Base-by-base conservation (phyloP, 2,888 invertebrate species). In the Euphydryas editha region DNA sequence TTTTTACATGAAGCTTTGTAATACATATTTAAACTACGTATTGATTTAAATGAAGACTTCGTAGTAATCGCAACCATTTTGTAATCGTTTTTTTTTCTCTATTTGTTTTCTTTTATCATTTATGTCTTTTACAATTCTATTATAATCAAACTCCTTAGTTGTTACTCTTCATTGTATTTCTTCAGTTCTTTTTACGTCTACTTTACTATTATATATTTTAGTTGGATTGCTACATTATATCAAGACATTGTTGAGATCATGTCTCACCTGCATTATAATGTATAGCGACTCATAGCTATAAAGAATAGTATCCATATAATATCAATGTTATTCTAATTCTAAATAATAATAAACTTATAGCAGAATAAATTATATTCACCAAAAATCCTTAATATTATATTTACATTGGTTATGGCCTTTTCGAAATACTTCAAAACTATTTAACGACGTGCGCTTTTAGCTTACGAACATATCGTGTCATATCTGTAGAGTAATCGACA, bases 1-100 rank as follows among this genome's bases (percentile, higher is more conserved):
- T 95, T 92, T 97, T 95, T 85, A 93, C 94, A 69, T 94, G 92
- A 88, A 75, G 51, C 30, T 30, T 30, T 30, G 30, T 30, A 0
- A 30, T 15, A 10, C n/a, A 54, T 17, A 24, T 18, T 54, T 30
- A 30, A 24, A 51, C n/a, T 15, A 11, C 11, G 11, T 11, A 15
- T 39, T 39, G 4, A 30, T 30, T 30, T 30, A 5, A 30, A 30
- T 30, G 6, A 5, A 30, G 1, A 30, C 8, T 30, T 30, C n/a
- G n/a, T n/a, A 30, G 8, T 30, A 30, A 7, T 8, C 1, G 2
- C 2, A 30, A 30, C 5, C 30, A 30, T 30, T 8, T 30, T 30
- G 30, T 7, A 30, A n/a, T n/a, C n/a, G n/a, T 30, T 30, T 30
- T 30, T 30, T 30, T 8, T 30, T 30, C 8, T 30, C 30, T 30